Evolutionary conservation across 2,888 invertebrate species (phyloP), one percentile per base, ranked within the genome.

Genomic region (Pantelozetes paolii): DNA sequence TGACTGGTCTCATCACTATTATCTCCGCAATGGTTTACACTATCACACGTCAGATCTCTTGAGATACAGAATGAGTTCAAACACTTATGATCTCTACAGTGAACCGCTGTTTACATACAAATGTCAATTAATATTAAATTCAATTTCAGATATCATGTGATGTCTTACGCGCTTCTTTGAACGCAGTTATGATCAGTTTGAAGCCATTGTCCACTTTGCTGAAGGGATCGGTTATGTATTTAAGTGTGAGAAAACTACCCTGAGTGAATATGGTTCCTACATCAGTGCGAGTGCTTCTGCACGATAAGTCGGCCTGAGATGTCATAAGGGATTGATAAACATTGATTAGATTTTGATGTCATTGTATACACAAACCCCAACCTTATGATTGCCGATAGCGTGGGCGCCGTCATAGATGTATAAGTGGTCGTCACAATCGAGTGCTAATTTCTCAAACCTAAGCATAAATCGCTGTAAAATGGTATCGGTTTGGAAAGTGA

Each of bases 401-500:
- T 94, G 93, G 20, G 93, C 93, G 2, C 94, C 94, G 84, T 94
- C 94, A 82, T 91, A 94, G 81, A 94, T 91, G 81, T 89, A 91
- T 73, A 94, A 88, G 83, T 93, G 93, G 84, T 94, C 94, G 82
- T 94, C 94, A 85, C 94, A 94, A 84, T 94, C 94, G 77, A 94
- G 86, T 83, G 92, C 91, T 80, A 94, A 86, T 83, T 90, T 87
- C 82, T 94, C 94, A 84, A 94, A 94, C 81, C 94, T 88, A 80
- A 94, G 87, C 92, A 94, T 94, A 84, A 94, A 94, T 80, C 92
- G 87, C 85, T 94, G 94, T 80, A 94, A 86, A 80, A 94, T 92
- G 82, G 93, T 92, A 85, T 94, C 93, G 79, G 94, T 94, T 85
- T 94, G 94, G 84, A 94, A 94, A 74, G 94, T 94, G 82, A 94